Conservation (phyloP, 2,113 vertebrate genomes). For the Phalacrocorax brasilianus region DNA sequence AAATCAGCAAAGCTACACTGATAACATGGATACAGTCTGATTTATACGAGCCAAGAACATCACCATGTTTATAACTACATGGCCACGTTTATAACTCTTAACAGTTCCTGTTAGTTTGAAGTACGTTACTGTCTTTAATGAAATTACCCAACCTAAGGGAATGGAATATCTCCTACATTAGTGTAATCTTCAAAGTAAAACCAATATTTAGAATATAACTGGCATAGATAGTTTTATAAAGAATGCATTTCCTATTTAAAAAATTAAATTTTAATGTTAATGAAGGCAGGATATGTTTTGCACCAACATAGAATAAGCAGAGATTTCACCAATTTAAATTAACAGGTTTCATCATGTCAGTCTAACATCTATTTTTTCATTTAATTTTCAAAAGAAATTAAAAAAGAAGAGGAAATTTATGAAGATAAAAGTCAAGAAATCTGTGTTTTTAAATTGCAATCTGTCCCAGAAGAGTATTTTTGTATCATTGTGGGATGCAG, state of each 20-base stretch:
- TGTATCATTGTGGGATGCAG: neutral
- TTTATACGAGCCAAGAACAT: neutral
- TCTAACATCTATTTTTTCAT: neutral
- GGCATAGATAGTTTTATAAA: neutral
- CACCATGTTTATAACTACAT: neutral
- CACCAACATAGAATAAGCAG: neutral
- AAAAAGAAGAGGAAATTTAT: neutral
- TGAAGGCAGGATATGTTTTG: neutral
- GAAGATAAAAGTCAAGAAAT: neutral
- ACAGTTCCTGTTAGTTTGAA: neutral
- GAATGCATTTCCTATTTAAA: neutral
- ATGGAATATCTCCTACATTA: neutral
- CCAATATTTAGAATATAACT: neutral
- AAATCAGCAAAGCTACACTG: neutral
- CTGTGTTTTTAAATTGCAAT: neutral
- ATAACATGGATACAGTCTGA: neutral
- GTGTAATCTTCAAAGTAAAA: neutral
- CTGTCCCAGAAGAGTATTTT: neutral
- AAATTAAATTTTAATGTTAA: neutral
- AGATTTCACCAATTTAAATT: neutral
- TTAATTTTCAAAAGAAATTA: neutral
- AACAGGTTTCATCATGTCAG: neutral
- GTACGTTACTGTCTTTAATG: neutral
- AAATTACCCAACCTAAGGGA: neutral
- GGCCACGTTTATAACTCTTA: neutral